phyloP scores from a whole-genome alignment of 2,797 vertebrate genomes.

The Paratrypauchen microcephalus region DNA sequence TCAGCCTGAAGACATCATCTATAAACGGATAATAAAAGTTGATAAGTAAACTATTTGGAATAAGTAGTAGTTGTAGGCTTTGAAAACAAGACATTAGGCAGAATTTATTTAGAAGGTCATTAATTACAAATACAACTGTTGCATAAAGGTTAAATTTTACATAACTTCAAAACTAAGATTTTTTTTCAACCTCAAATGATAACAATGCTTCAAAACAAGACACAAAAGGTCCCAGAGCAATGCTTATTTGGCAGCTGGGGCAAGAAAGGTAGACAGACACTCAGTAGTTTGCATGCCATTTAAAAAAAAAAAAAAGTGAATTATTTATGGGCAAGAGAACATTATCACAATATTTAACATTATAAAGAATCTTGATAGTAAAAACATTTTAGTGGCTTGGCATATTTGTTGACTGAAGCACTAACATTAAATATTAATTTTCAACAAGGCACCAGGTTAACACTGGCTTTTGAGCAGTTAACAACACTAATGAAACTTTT shows the following conservation, averaged over 20 bases:
- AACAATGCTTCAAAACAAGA: conserved; percentile 57
- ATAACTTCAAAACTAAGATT: conserved; percentile 16
- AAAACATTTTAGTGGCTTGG: conserved; percentile 18
- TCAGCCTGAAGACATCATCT: too few species aligned
- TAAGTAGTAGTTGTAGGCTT: background rate
- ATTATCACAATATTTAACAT: conserved; percentile 9
- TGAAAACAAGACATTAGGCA: conserved; percentile 25
- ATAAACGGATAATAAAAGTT: too few species aligned
- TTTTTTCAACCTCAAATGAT: conserved; percentile 34
- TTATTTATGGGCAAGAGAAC: conserved; percentile 8
- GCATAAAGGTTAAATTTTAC: conserved; percentile 23
- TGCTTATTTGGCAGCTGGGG: conserved; percentile 31
- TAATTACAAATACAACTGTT: conserved; percentile 60
- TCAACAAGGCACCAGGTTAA: background rate
- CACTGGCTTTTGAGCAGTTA: conserved; percentile 1
- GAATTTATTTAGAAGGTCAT: conserved; percentile 72
- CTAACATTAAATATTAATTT: conserved; percentile 4
- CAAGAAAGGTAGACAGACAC: conserved; percentile 12
- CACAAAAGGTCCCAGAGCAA: conserved; percentile 35
- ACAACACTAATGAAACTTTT: background rate
- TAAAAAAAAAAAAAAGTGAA: conserved; percentile 11
- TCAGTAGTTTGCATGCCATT: conserved; percentile 11
- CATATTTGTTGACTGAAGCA: conserved; percentile 13
- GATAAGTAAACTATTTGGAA: conserved; percentile 4
- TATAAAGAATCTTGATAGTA: conserved; percentile 12